Conservation (phyloP, 2,888 invertebrate species). For the Harpalus rufipes region DNA sequence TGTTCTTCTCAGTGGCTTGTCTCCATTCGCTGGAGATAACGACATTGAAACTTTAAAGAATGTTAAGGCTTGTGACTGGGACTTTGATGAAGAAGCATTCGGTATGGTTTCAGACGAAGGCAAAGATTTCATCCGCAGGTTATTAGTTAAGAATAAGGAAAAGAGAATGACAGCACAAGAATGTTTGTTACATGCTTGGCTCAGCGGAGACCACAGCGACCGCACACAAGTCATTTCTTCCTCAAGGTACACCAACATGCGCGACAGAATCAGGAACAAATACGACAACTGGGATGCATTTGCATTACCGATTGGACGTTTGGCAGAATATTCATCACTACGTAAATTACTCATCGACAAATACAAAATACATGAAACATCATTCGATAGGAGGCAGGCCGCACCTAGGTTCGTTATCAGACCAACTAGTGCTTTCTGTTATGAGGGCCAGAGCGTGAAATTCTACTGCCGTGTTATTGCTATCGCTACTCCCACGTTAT, state of each 20-base stretch:
- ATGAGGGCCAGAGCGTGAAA: constrained; percentile 98
- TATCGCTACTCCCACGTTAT: constrained; percentile 94
- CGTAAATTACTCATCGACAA: constrained; percentile 97
- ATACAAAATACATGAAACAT: constrained; percentile 97
- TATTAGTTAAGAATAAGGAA: constrained; percentile 96
- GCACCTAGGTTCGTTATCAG: constrained; percentile 98
- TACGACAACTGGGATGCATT: constrained; percentile 91
- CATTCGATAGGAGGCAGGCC: constrained; percentile 97
- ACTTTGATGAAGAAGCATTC: constrained; percentile 98
- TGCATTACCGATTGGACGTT: constrained; percentile 94
- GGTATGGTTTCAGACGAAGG: constrained; percentile 96
- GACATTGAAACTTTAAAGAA: constrained; percentile 99
- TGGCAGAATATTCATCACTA: constrained; percentile 98
- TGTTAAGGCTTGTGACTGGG: constrained; percentile 99
- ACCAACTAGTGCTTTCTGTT: constrained; percentile 96
- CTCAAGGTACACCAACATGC: constrained; percentile 90
- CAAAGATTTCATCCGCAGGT: constrained; percentile 97
- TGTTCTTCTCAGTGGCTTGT: constrained; percentile 97
- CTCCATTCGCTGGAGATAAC: constrained; percentile 99
- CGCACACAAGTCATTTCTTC: constrained; percentile 89
- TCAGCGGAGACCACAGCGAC: constrained; percentile 90
- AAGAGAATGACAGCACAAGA: constrained; percentile 99
- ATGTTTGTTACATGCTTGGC: constrained; percentile 96
- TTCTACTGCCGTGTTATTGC: constrained; percentile 98
- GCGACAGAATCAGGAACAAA: constrained; percentile 91